Conservation (phyloP, 1,140 invertebrate species). For the Drosophila ficusphila region DNA sequence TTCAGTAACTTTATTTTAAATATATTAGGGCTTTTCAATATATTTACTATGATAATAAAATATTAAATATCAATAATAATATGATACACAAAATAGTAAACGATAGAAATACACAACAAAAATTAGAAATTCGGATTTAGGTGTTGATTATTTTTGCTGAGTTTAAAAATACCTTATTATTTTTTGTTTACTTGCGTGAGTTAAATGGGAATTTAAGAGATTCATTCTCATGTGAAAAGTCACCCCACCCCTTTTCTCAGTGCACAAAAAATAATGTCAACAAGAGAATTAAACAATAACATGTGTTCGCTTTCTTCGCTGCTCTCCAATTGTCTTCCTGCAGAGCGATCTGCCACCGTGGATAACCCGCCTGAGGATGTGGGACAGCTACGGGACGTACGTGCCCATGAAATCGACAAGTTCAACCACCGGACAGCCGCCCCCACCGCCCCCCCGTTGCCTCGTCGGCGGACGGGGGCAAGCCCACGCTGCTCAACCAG, state of each 20-base stretch:
- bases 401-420: constrained; percentile 77
- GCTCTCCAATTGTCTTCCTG: not conserved
- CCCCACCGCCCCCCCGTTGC: constrained; percentile 72
- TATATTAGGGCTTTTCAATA: no score
- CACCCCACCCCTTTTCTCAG: not conserved
- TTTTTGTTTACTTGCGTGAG: no score
- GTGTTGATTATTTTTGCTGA: no score
- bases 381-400: constrained; percentile 85
- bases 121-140: no score
- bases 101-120: no score
- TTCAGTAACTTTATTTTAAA: no score
- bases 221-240: no score
- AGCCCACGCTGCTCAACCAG: constrained; percentile 69
- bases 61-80: no score
- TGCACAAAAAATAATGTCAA: constrained; percentile 53
- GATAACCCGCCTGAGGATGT: constrained; percentile 86
- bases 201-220: no score
- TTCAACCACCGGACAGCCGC: constrained; percentile 76
- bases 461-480: constrained; percentile 71
- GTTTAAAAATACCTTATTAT: no score
- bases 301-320: constrained; percentile 11
- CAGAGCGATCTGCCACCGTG: constrained; percentile 84
- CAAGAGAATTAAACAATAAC: constrained; percentile 64
- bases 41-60: no score
- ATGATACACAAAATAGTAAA: no score